Evolutionary conservation across 2,113 vertebrate species (phyloP), one percentile per base, ranked within the genome.

Genomic region (Suncus etruscus): DNA sequence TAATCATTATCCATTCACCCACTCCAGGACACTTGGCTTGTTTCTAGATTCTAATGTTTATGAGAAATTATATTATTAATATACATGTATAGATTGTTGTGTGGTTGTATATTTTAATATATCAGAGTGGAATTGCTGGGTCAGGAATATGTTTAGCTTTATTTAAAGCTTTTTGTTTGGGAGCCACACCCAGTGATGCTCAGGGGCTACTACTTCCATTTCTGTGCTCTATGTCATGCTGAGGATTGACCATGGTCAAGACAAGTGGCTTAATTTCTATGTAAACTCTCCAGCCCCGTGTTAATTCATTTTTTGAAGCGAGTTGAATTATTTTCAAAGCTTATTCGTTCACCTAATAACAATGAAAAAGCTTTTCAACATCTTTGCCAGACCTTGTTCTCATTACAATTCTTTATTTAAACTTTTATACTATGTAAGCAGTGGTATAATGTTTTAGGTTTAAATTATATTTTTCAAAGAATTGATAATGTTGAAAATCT

Each of bases 391-490:
- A 45, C 32, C 6, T 83, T 75, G 51, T 9, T 70, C 51, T 72
- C 78, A 11, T 79, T 82, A 45, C 24, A 73, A 32, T 27, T 72
- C 89, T 65, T 94, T 70, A 29, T 65, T 54, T 78, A 69, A 76
- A 9, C 8, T 58, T 89, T 89, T 89, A 31, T 86, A 80, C n/a
- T 95, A 76, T 51, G 7, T 80, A 11, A n/a, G 12, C 27, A 80
- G 8, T 84, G 25, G 8, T 81, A 63, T 73, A 32, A 79, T 32
- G 63, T 9, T 72, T 27, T 31, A 18, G 6, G 47, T 87, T 83
- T 69, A 45, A 73, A 68, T 75, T 75, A 22, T 1, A 81, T 45
- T 87, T 87, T 8, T 39, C 70, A 69, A 95, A 89, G 79, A 76
- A 48, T 15, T 86, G 18, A 47, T 47, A n/a, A 51, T 69, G 11